Evolutionary conservation across 2,113 vertebrate species (phyloP).

Genomic region (Odontophorus gujanensis): DNA sequence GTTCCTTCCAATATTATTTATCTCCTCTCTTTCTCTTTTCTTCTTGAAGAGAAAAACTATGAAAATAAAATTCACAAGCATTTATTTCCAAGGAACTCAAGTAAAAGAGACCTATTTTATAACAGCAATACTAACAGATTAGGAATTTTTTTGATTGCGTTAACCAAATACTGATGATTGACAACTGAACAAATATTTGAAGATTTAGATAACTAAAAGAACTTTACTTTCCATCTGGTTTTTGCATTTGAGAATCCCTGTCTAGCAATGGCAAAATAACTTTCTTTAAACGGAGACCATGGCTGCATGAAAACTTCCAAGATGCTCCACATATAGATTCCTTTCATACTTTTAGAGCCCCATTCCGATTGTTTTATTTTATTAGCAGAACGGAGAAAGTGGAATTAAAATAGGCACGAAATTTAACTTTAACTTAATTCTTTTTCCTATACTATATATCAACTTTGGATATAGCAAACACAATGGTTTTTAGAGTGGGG

Average conservation of each 20-base stretch:
- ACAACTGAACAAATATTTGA: not conserved
- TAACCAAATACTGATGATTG: not conserved
- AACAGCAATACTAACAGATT: not conserved
- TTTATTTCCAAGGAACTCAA: not conserved
- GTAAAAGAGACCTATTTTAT: not conserved
- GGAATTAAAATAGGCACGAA: not conserved
- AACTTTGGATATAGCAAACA: not conserved
- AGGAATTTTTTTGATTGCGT: not conserved
- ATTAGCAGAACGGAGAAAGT: not conserved
- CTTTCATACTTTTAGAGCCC: not conserved
- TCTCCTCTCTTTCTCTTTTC: not conserved
- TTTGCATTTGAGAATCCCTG: not conserved
- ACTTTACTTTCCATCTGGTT: not conserved
- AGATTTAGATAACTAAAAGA: not conserved
- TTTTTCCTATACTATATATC: not conserved
- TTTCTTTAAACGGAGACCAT: not conserved
- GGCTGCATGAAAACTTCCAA: not conserved
- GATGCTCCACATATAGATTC: not conserved
- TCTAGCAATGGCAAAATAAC: not conserved
- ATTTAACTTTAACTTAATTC: not conserved
- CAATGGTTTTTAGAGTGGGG: accelerated
- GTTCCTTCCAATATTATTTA: not conserved
- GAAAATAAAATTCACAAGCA: accelerated
- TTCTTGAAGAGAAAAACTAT: not conserved
- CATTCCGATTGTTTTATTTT: not conserved